These are phyloP conservation scores for Erpobdella octoculata DNA, from an alignment of 2,888 invertebrate species.

Conservation along the genomic window DNA sequence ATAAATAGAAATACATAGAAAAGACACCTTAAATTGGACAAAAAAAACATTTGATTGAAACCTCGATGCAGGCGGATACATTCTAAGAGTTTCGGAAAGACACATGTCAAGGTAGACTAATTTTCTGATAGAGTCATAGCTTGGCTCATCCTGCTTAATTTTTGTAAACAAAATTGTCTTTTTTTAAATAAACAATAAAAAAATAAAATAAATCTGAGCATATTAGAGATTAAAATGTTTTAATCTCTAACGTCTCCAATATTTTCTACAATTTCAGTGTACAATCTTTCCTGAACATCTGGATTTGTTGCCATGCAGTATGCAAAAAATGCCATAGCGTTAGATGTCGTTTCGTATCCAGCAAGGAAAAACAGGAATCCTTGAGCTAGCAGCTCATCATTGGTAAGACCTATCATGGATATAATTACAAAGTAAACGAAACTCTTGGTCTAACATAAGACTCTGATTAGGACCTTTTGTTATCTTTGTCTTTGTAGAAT, in stretches of 20 bases:
- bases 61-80: conserved; percentile 30
- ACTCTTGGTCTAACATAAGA: no score
- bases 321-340: conserved; percentile 28
- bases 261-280: conserved; percentile 29
- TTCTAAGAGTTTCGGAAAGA: conserved; percentile 27
- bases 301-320: conserved; percentile 30
- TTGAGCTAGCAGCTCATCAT: conserved; percentile 33
- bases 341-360: conserved; percentile 32
- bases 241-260: neutral
- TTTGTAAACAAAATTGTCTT: no score
- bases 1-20: no score
- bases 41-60: no score
- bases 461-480: no score
- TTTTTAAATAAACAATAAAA: no score
- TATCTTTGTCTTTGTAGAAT: no score
- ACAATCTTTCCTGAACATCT: conserved; percentile 29
- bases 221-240: no score
- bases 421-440: no score
- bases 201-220: no score
- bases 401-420: conserved; percentile 30
- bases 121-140: conserved; percentile 24
- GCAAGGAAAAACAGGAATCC: conserved; percentile 32
- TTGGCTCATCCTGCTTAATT: conserved; percentile 12
- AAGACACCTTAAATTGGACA: no score
- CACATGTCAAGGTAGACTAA: conserved; percentile 32